These are phyloP conservation scores for Drosophila macrospina DNA, from an alignment of 2,888 invertebrate genomes.

Conservation along the genomic window DNA sequence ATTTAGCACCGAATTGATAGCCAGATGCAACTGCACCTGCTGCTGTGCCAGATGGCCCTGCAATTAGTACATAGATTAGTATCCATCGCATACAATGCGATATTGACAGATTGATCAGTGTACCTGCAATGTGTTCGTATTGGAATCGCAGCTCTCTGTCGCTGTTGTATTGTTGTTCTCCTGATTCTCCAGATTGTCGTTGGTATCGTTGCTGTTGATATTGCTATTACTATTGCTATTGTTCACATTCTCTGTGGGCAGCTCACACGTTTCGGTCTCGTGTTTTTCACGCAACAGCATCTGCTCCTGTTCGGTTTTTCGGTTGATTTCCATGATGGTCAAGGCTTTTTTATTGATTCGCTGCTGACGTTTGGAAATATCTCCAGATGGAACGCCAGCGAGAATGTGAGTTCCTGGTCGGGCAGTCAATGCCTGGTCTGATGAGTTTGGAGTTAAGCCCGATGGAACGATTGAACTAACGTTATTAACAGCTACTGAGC, in stretches of 20 bases:
- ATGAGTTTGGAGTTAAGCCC: conserved; percentile 1
- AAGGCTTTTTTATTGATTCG: conserved; percentile 47
- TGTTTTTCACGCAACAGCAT: conserved; percentile 56
- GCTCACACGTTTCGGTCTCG: conserved; percentile 54
- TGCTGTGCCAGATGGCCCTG: conserved; percentile 43
- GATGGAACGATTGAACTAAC: conserved; percentile 6
- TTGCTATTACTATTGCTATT: conserved; percentile 23
- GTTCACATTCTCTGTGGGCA: conserved; percentile 26
- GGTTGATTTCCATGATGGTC: conserved; percentile 60
- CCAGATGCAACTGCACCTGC: conserved; percentile 56
- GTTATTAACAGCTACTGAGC: conserved; percentile 23
- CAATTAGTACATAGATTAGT: not conserved
- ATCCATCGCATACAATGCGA: no score
- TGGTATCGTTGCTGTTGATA: conserved; percentile 46
- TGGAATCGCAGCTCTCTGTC: conserved; percentile 51
- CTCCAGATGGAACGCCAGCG: conserved; percentile 20
- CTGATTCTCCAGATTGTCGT: conserved; percentile 58
- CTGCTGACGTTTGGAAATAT: conserved; percentile 44
- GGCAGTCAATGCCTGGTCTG: conserved; percentile 29
- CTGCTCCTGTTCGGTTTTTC: conserved; percentile 57
- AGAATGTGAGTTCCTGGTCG: conserved; percentile 14
- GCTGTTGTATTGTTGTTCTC: conserved; percentile 64
- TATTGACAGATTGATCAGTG: not conserved
- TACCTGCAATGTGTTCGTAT: conserved; percentile 65
- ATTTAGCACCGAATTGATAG: conserved; percentile 73